Conservation (phyloP, 2,113 vertebrate genomes). For the Stegastes partitus region DNA sequence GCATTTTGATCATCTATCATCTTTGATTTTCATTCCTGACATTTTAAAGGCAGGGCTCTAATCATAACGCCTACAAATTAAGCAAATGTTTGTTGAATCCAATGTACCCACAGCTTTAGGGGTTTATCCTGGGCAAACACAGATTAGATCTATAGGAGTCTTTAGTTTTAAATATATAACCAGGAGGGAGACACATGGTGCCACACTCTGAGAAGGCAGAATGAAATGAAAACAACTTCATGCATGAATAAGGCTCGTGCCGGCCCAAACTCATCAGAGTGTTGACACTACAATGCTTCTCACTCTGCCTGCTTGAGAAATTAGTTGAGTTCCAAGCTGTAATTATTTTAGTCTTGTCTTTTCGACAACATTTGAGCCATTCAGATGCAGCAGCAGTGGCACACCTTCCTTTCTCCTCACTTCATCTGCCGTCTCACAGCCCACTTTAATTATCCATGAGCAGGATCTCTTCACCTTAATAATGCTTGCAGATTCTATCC, state of each 20-base stretch:
- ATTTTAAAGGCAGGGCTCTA: slow-evolving; percentile 52
- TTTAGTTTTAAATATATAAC: slow-evolving; percentile 47
- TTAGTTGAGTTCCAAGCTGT: slow-evolving; percentile 23
- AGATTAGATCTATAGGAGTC: slow-evolving; percentile 25
- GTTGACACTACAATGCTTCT: slow-evolving; percentile 1
- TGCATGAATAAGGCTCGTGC: slow-evolving; percentile 39
- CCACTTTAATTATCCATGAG: slow-evolving; percentile 60
- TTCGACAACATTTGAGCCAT: slow-evolving; percentile 20
- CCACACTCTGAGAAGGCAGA: slow-evolving; percentile 4
- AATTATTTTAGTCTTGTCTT: slow-evolving; percentile 34
- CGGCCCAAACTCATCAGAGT: slow-evolving; percentile 35
- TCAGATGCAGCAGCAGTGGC: slow-evolving; percentile 10
- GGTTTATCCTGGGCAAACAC: slow-evolving; percentile 37
- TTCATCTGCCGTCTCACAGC: slow-evolving; percentile 43
- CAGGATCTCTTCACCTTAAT: slow-evolving; percentile 65
- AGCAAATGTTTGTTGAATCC: slow-evolving; percentile 56
- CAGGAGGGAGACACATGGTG: not conserved
- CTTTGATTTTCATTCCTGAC: slow-evolving; percentile 55
- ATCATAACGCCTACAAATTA: slow-evolving; percentile 38
- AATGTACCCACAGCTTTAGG: slow-evolving; percentile 40
- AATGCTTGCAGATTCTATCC: slow-evolving; percentile 56
- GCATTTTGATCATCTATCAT: slow-evolving; percentile 54
- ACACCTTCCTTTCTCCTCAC: slow-evolving; percentile 33
- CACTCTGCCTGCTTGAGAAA: slow-evolving; percentile 35
- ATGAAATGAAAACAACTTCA: slow-evolving; percentile 29